These are phyloP conservation scores for Calyptommatus sinebrachiatus DNA, from an alignment of 2,113 vertebrate species.

Conservation along the genomic window DNA sequence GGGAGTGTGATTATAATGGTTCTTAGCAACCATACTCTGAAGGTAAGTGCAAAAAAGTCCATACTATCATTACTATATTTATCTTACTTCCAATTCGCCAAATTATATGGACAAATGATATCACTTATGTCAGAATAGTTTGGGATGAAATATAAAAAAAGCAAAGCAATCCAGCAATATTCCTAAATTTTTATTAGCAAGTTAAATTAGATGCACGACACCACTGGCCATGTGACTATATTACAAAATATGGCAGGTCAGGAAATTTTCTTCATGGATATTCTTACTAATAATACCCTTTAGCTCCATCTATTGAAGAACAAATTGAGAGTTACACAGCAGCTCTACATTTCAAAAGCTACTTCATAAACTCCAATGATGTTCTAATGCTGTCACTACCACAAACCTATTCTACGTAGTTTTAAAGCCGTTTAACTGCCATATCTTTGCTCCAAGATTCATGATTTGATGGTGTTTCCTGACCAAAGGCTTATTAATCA, in stretches of 20 bases:
- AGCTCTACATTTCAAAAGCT: not conserved
- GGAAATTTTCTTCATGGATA: no score
- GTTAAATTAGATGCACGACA: no score
- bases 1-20: no score
- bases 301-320: not conserved
- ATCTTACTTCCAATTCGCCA: not conserved
- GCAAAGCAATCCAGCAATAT: no score
- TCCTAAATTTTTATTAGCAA: no score
- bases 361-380: not conserved
- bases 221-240: no score
- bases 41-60: no score
- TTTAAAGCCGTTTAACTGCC: not conserved
- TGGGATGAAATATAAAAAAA: conserved; percentile 9
- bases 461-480: not conserved
- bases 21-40: no score
- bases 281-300: not conserved
- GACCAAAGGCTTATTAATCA: not conserved
- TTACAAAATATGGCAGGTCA: no score
- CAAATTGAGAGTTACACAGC: not conserved
- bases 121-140: no score
- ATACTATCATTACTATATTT: not conserved
- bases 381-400: not conserved
- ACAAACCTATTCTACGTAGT: not conserved
- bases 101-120: not conserved
- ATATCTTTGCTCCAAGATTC: not conserved